Evolutionary conservation across 1,140 invertebrate genomes (phyloP), one percentile per base, ranked within the genome.

Genomic region (Whitmania pigra): DNA sequence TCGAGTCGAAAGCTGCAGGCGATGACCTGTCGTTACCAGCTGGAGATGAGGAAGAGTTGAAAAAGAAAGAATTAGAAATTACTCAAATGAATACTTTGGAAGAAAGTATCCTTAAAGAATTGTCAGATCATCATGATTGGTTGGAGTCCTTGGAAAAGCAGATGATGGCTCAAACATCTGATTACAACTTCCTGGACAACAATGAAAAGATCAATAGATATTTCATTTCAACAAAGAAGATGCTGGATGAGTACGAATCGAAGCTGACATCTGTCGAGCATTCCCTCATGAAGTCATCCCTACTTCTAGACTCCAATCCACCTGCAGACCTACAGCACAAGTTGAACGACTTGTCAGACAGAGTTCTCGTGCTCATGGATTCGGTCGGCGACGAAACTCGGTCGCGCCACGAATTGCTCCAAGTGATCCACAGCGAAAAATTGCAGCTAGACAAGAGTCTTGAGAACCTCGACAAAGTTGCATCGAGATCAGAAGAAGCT

Each of bases 51-150:
- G 57, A 63, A 25, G 57, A 22, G 13, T 25, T n/a, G 57, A 63
- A 20, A 63, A 31, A n/a, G 22, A 31, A 63, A 25, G 57, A 63
- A 25, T 63, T 13, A 63, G 57, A 63, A 63, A 15, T 1, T 18
- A 63, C 57, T 31, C 29, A 22, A 13, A 63, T 31, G 29, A 63
- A 63, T 31, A 63, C 43, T 49, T 31, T 63, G 57, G 57, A 63
- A 63, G 57, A 63, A 7, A 63, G 57, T 18, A 63, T 63, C 18
- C 22, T 63, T 63, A 31, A 63, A 13, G 57, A 63, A 63, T 63
- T 63, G 57, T 25, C 22, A 63, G 57, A 63, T 15, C 57, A 63
- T 63, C 57, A 31, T 17, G 57, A 63, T 63, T 63, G 57, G 57
- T 15, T 63, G 57, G 29, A 25, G 22, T 22, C 22, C 9, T 7